Evolutionary conservation across 1,140 invertebrate species (phyloP).

Genomic region (Eumeta japonica): DNA sequence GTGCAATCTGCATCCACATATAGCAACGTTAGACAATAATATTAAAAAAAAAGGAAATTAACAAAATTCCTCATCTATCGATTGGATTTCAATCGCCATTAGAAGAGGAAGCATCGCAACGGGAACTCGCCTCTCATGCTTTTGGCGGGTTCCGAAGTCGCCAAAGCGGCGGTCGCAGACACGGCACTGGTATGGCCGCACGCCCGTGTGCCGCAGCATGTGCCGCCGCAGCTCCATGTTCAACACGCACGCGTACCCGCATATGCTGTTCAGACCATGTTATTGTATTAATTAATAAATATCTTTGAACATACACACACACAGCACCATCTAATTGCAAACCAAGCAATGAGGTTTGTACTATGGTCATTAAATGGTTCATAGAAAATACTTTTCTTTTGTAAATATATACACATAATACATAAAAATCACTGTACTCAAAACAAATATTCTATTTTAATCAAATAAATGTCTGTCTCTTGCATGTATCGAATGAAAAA

Average conservation of each 20-base stretch:
- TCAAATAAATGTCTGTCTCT: too few relatives aligned
- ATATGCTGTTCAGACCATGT: conserved; percentile 21
- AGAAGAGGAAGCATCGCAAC: too few relatives aligned
- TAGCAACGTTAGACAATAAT: too few relatives aligned
- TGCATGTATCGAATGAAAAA: too few relatives aligned
- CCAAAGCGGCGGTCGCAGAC: conserved; percentile 70
- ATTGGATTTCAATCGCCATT: too few relatives aligned
- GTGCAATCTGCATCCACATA: conserved; percentile 41
- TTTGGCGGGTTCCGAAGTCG: conserved; percentile 61
- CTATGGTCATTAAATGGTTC: not conserved
- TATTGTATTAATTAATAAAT: conserved; percentile 8
- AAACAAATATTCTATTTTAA: too few relatives aligned
- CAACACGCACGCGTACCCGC: conserved; percentile 51
- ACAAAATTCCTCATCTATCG: too few relatives aligned
- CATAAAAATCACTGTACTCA: too few relatives aligned
- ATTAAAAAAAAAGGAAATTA: too few relatives aligned
- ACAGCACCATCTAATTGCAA: too few relatives aligned
- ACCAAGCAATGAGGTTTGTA: too few relatives aligned
- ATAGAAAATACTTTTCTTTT: not conserved
- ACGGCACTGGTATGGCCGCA: conserved; percentile 69
- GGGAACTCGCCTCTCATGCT: conserved; percentile 59
- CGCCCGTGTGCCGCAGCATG: conserved; percentile 62
- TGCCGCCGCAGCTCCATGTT: conserved; percentile 62
- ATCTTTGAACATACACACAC: not conserved
- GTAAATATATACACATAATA: too few relatives aligned